Evolutionary conservation across 2,888 invertebrate species (phyloP).

Genomic region (Thecophora atra): DNA sequence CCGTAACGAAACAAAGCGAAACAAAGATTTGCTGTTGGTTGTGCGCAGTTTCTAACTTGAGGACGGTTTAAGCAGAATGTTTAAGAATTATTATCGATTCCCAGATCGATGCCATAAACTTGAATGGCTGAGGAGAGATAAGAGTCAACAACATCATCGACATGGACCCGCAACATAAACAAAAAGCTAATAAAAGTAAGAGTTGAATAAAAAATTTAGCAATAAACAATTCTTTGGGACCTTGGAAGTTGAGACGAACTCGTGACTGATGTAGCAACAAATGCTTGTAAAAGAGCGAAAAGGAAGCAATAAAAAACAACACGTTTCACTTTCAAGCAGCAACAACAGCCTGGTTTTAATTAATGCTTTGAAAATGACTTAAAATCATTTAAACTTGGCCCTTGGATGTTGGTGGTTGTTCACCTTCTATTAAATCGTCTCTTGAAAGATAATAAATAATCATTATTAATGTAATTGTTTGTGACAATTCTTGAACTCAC

Average conservation of each 20-base stretch:
- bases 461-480: no score
- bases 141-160: constrained; percentile 10
- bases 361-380: neutral
- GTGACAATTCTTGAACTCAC: no score
- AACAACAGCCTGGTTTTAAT: no score
- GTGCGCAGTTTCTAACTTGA: neutral
- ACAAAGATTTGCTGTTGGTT: neutral
- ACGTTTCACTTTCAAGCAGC: constrained; percentile 33
- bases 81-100: constrained; percentile 5
- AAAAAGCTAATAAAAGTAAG: neutral
- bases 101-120: neutral
- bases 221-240: constrained; percentile 22
- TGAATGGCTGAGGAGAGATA: neutral
- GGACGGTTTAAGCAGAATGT: neutral
- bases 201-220: neutral
- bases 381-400: no score
- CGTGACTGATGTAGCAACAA: neutral
- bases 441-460: no score
- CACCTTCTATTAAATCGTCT: no score
- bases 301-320: neutral
- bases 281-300: neutral
- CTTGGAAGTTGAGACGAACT: constrained; percentile 18
- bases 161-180: neutral
- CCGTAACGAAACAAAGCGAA: neutral
- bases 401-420: no score